Base-by-base conservation (phyloP, 2,888 invertebrate species). In the Argynnis bischoffii region DNA sequence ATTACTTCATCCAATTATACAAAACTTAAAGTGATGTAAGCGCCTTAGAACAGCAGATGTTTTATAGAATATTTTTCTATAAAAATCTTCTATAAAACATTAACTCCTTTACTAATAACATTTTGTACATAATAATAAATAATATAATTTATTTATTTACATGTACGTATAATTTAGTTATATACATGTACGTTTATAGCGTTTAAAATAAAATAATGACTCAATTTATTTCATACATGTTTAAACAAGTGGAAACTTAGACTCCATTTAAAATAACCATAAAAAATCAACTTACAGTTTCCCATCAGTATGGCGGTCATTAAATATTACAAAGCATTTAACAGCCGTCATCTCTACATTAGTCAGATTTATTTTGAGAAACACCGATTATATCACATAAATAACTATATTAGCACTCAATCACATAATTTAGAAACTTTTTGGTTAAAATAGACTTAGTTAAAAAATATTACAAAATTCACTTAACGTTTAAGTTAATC, bases 271-370 rank as follows among this genome's bases (percentile, higher is more conserved):
- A 51, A 57, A 53, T 35, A 46, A 51, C 46, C 21, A 41, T 64
- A 55, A 21, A 56, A 46, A 50, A 26, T 64, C 59, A 75, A 90
- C 92, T 88, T 75, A 92, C 92, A 92, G 81, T 91, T 91, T 85
- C 92, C 92, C 92, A 92, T 92, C 81, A 84, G 88, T 85, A 78
- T 75, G 74, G 79, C 79, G 77, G 81, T 82, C 87, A 87, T 87
- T 81, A 82, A 87, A 80, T 78, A 86, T 79, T 79, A 82, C 83
- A 82, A 80, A 80, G 76, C 75, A 77, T 77, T 75, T 68, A 69
- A 70, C 71, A 75, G 82, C 78, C 84, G 80, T 87, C 90, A 90
- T 90, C 73, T 88, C 90, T 82, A 81, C 84, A 87, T 87, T 81
- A 82, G 82, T 82, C 83, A 86, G 79, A 79, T 77, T 79, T 81